Base-by-base conservation (phyloP, 64 coral and sea anemone genomes). In the Exaiptasia diaphana region DNA sequence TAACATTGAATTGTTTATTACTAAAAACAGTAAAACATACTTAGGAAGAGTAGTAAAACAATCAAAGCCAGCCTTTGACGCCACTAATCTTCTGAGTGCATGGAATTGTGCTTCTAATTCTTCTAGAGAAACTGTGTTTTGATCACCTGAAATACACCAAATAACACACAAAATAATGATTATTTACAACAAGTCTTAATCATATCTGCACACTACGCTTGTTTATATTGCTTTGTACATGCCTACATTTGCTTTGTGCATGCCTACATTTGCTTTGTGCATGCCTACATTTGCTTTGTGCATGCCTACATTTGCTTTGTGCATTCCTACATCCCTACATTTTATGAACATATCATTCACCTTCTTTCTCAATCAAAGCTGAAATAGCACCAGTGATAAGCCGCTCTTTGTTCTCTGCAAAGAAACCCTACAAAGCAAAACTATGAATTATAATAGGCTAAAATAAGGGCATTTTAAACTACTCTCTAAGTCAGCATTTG, bases 31-130 rank as follows among this genome's bases (percentile, higher is more conserved):
- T 35, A 34, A 34, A 18, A 1, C 25, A 78, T 78, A 97, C 95
- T 80, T 92, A 28, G 83, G 83, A 42, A 99, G 81, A 11, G 95
- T 93, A 8, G 95, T 99, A 36, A 99, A 99, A 15, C 82, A 90
- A 82, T 92, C 41, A 88, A 99, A 99, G 18, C 95, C 95, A 37
- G 95, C 95, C 44, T 99, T 99, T 25, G 95, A 99, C 14, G 95
- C 95, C 8, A 99, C 95, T 0, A 99, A 78, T 88, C 95, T 87
- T 44, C 95, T 88, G 1, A 99, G 45, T 11, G 95, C 89, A 30
- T 99, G 95, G 72, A 99, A 99, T 78, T 99, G 95, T 61, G 73
- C 85, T 45, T 99, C 95, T 15, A 99, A 68, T 81, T 89, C 90
- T 71, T 99, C 80, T 15, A 82, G n/a, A 38, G 67, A 45, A 38